Base-by-base conservation (phyloP, 1,140 invertebrate genomes). In the Oncopodura yosiiana region DNA sequence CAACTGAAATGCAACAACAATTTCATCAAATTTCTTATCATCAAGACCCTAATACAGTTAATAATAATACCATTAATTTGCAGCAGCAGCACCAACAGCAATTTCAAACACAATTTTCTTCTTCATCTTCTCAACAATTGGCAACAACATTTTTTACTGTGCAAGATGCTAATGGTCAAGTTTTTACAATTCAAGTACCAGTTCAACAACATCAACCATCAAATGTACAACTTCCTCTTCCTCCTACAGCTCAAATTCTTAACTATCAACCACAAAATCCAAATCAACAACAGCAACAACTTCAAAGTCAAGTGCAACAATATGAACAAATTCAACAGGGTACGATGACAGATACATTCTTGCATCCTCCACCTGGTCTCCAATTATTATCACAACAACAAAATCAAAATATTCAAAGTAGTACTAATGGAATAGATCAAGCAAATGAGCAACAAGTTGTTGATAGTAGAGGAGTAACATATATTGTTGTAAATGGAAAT, bases 131-230 rank as follows among this genome's bases (percentile, higher is more conserved):
- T n/a, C 14, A 14, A 19, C 34, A 49, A 21, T 21, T 5, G 14
- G 21, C 36, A 36, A 26, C 5, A 29, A 39, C 53, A 24, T 57
- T 49, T 1, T 16, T 55, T 2, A 56, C 53, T 21, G 12, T 60
- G 11, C 58, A 60, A 37, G 58, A 60, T 46, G 30, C 39, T 3
- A 60, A 52, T 49, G 59, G 59, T 19, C 59, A 56, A 53, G 6
- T 51, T 11, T 16, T 46, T 1, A 44, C 11, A 1, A 4, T 56
- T 1, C 52, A 50, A 42, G 12, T 74, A 6, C 83, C 82, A 11
- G 16, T 43, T 12, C 27, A 32, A 19, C 49, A 52, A 29, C 49
- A 52, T 3, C 49, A 42, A 42, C 37, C 6, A 52, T 21, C 6
- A 8, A 21, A 41, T 6, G 4, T 6, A 12, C 14, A 27, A 45